Base-by-base conservation (phyloP, 2,888 invertebrate species). In the Trissoscelio sp. region DNA sequence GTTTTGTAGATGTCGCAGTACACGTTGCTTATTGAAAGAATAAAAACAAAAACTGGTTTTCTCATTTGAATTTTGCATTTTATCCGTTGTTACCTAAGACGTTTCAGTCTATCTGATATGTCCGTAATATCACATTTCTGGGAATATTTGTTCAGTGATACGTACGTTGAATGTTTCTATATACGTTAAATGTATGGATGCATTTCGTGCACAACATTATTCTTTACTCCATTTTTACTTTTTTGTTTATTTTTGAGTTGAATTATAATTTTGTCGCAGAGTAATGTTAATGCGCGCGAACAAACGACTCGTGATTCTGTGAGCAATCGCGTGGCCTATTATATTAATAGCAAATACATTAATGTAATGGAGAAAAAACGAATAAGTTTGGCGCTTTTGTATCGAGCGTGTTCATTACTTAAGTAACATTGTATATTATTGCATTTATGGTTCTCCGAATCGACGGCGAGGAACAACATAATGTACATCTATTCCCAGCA, bases 11-110 rank as follows among this genome's bases (percentile, higher is more conserved):
- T 6, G 20, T 53, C 67, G 51, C 37, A 51, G 5, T 37, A 60
- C 22, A 51, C 4, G 5, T 51, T 48, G 16, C 22, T 69, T 46
- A n/a, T 69, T 14, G 0, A 57, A 42, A 28, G 16, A 31, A 31
- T 16, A 51, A 73, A 28, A 55, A 64, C 31, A 18, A 12, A 48
- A 18, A 37, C 55, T 57, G 72, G 58, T 80, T 75, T 80, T 80
- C 80, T 80, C 80, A 80, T 80, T 80, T 80, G 80, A 80, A 80
- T 80, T 80, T 80, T 80, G 42, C 60, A 70, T 62, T 73, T 80
- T 81, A 67, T 79, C 67, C 58, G 53, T 57, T 79, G 73, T 79
- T 79, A 73, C 46, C 81, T 22, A 64, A 57, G 75, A 74, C 64
- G 75, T 81, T 75, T 75, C 75, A 75, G 74, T 75, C 81, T 74